Conservation (phyloP, 1,140 invertebrate genomes). For the Drosophila willistoni region DNA sequence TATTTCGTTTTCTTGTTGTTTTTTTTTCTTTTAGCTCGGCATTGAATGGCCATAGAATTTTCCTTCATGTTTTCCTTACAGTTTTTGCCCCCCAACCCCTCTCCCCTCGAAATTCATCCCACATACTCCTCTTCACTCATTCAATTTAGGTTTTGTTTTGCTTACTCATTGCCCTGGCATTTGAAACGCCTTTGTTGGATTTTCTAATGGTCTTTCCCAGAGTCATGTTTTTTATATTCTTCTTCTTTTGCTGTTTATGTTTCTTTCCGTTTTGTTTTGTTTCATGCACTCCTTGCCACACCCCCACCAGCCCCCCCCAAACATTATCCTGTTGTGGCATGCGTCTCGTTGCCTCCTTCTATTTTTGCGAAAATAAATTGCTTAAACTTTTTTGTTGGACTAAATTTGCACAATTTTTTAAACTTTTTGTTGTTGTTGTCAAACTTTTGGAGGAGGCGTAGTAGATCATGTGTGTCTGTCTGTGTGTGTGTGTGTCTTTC, state of each 20-base stretch:
- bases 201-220: conserved; percentile 27
- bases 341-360: background rate
- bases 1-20: conserved; percentile 32
- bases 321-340: too few relatives aligned
- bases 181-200: conserved; percentile 61
- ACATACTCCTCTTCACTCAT: conserved; percentile 16
- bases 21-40: background rate
- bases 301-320: background rate
- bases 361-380: conserved; percentile 6
- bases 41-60: conserved; percentile 38
- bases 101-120: background rate
- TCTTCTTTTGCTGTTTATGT: conserved; percentile 30
- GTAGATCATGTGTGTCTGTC: background rate
- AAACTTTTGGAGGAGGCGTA: conserved; percentile 7
- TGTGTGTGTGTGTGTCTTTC: background rate
- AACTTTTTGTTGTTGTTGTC: conserved; percentile 36
- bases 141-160: conserved; percentile 36
- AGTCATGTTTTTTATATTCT: conserved; percentile 55
- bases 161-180: conserved; percentile 50
- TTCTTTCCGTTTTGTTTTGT: conserved; percentile 21
- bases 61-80: conserved; percentile 35
- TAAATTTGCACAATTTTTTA: conserved; percentile 32
- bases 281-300: conserved; percentile 4
- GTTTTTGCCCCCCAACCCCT: conserved; percentile 23
- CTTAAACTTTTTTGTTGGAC: conserved; percentile 2